Evolutionary conservation across 2,113 vertebrate species (phyloP), one percentile per base, ranked within the genome.

Genomic region (Ammodytes marinus): DNA sequence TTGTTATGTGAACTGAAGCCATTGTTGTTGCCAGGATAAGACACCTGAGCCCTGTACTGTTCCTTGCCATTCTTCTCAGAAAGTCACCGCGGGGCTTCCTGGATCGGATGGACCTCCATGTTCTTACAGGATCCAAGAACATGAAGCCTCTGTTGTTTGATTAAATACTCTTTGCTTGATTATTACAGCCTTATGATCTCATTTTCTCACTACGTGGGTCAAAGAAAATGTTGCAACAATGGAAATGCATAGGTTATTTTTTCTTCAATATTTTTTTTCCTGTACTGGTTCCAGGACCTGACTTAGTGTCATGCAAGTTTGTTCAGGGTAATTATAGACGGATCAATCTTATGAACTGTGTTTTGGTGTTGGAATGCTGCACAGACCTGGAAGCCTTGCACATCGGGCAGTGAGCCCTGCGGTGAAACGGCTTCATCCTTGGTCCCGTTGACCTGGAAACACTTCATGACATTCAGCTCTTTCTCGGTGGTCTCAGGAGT

Each of bases 381-480:
- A 46, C 43, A 64, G 3, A 87, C 96, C 96, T 96, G 93, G 87
- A 97, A 97, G 14, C 90, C 92, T 6, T 86, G 86, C 9, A 94
- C 40, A 59, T 79, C 82, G 0, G 96, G 95, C 69, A 96, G 85
- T 1, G 93, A 84, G 0, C 79, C 85, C 77, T 96, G 95, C 0
- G 91, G 89, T 0, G 14, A 69, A 74, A 96, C 89, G 0, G 85
- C 85, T 0, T 93, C 93, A 0, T 94, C 89, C 82, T 95, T 73
- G 17, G 96, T 96, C 19, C 96, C 97, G 0, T 94, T 95, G 75
- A 95, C 75, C 90, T 95, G 95, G 88, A 97, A 97, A 64, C 96
- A 97, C 78, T 93, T 96, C 84, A 94, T 92, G 17, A 93, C 37
- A 11, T 96, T 96, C 73, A 91, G 79, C 82, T 95, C 95, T 0